Evolutionary conservation across 2,888 invertebrate species (phyloP).

Genomic region (Cryptophagus acutangulus): DNA sequence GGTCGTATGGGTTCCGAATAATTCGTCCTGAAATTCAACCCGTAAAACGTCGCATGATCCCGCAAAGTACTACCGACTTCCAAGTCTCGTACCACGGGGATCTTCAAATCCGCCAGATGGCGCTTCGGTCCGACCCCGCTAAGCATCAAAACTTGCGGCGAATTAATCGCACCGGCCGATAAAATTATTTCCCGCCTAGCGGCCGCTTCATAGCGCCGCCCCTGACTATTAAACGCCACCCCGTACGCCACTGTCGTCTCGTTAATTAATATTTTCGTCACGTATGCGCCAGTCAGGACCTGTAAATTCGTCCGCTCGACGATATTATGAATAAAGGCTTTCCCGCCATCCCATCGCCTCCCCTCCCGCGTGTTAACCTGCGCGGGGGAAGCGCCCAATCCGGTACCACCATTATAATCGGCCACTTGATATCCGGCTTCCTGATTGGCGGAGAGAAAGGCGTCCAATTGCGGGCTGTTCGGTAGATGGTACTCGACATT

Average conservation of each 20-base stretch:
- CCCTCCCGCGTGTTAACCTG: slow-evolving; percentile 66
- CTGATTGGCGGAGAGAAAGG: background rate
- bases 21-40: slow-evolving; percentile 64
- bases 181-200: slow-evolving; percentile 71
- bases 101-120: slow-evolving; percentile 55
- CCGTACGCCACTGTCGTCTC: background rate
- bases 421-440: slow-evolving; percentile 11
- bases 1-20: slow-evolving; percentile 23
- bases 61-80: slow-evolving; percentile 73
- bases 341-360: slow-evolving; percentile 67
- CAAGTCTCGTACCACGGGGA: slow-evolving; percentile 59
- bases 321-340: slow-evolving; percentile 68
- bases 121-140: slow-evolving; percentile 71
- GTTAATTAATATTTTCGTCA: slow-evolving; percentile 25
- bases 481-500: slow-evolving; percentile 6
- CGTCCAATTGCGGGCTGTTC: slow-evolving; percentile 4
- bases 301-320: slow-evolving; percentile 60
- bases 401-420: slow-evolving; percentile 23
- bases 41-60: slow-evolving; percentile 68
- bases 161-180: slow-evolving; percentile 72
- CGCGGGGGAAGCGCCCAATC: slow-evolving; percentile 60
- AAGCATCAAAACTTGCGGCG: slow-evolving; percentile 77
- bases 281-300: slow-evolving; percentile 64
- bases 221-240: background rate
- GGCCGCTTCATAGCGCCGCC: slow-evolving; percentile 42